These are phyloP conservation scores for Suncus etruscus DNA, from an alignment of 2,113 vertebrate species.

Conservation along the genomic window DNA sequence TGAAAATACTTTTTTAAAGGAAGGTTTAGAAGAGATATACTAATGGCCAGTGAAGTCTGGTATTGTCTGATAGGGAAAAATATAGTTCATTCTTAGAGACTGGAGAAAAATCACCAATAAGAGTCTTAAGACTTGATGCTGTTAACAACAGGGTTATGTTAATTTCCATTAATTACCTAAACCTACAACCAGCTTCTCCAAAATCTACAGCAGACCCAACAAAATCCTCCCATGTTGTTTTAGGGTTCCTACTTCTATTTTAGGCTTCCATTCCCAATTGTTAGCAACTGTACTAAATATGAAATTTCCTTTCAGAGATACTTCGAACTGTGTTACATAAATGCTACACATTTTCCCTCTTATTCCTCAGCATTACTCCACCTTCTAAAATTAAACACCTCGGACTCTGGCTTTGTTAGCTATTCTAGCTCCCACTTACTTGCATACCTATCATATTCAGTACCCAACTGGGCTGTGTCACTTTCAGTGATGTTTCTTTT, in stretches of 20 bases:
- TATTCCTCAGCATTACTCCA: conserved; percentile 67
- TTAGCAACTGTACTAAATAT: conserved; percentile 78
- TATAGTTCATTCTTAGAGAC: background rate
- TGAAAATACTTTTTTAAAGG: conserved; percentile 40
- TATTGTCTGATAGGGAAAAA: background rate
- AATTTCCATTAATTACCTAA: conserved; percentile 43
- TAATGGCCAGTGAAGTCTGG: background rate
- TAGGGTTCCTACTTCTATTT: conserved; percentile 73
- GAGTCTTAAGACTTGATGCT: conserved; percentile 45
- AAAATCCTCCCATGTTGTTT: conserved; percentile 66
- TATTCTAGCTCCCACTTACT: conserved; percentile 67
- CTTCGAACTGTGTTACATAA: conserved; percentile 76
- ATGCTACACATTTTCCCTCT: conserved; percentile 71
- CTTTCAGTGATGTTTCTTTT: conserved; percentile 71
- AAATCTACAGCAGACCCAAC: conserved; percentile 61
- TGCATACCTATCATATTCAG: conserved; percentile 73
- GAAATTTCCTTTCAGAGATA: conserved; percentile 75
- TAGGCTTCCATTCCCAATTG: conserved; percentile 74
- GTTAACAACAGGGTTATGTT: conserved; percentile 36
- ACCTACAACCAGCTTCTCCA: conserved; percentile 23
- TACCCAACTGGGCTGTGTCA: conserved; percentile 69
- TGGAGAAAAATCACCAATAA: conserved; percentile 35
- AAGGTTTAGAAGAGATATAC: conserved; percentile 28
- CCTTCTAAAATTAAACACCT: conserved; percentile 70
- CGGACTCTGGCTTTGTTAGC: conserved; percentile 67